Conservation (phyloP, 2,113 vertebrate genomes). For the Hiodon alosoides region DNA sequence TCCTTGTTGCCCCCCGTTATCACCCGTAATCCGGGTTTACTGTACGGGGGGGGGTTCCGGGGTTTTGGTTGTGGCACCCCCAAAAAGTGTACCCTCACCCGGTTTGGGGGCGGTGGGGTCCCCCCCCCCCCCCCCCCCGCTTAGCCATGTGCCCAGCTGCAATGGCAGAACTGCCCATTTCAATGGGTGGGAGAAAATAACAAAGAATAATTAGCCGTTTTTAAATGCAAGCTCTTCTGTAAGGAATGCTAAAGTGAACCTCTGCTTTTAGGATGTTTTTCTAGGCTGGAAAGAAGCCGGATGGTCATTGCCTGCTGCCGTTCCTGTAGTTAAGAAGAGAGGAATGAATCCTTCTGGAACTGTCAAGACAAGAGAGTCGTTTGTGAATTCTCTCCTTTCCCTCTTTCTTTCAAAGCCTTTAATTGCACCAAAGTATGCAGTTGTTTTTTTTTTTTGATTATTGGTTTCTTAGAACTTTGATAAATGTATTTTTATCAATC, state of each 20-base stretch:
- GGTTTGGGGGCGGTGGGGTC: too few relatives aligned
- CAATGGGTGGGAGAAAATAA: too few relatives aligned
- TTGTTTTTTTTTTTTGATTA: not conserved
- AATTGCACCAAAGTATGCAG: constrained; percentile 27
- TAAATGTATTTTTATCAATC: constrained; percentile 10
- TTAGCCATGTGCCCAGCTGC: too few relatives aligned
- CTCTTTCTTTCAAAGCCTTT: not conserved
- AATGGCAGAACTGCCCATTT: not conserved
- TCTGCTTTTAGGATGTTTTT: constrained; percentile 27
- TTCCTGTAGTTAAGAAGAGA: not conserved
- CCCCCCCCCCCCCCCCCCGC: too few relatives aligned
- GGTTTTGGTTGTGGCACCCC: too few relatives aligned
- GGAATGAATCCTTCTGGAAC: constrained; percentile 16
- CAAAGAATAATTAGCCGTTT: not conserved
- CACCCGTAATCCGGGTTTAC: too few relatives aligned
- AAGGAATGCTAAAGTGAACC: constrained; percentile 19
- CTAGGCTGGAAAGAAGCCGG: constrained; percentile 10
- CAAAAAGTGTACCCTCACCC: too few relatives aligned
- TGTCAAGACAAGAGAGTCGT: not conserved
- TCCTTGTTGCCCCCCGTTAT: too few relatives aligned
- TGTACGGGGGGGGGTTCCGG: too few relatives aligned
- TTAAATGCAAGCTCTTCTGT: not conserved
- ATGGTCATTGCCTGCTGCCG: constrained; percentile 12
- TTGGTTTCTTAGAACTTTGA: not conserved
- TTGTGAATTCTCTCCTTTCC: not conserved